phyloP scores from a whole-genome alignment of 2,797 vertebrate species.

The Halcyon leucocephala region DNA sequence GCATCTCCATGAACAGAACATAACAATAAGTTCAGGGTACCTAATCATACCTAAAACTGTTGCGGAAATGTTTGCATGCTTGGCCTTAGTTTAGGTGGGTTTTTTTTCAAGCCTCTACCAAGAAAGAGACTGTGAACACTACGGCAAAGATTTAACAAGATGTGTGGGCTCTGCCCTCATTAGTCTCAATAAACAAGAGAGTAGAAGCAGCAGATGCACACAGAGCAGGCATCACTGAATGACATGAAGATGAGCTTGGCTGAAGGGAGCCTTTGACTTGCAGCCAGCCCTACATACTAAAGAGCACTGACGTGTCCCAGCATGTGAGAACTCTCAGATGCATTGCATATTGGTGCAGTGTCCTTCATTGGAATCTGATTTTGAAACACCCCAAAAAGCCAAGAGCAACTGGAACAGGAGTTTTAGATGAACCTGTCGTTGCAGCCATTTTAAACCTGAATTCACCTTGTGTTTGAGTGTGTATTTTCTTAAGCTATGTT shows the following conservation, averaged over 20 bases:
- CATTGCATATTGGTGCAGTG: not conserved
- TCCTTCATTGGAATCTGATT: not conserved
- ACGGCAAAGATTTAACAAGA: not conserved
- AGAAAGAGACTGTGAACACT: not conserved
- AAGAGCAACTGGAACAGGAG: not conserved
- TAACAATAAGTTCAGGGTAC: not conserved
- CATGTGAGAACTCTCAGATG: fast-evolving
- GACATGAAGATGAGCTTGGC: not conserved
- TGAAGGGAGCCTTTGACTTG: not conserved
- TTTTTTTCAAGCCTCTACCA: not conserved
- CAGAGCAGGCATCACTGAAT: not conserved
- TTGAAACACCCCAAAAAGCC: not conserved
- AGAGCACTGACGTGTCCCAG: not conserved
- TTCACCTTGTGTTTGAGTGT: not conserved
- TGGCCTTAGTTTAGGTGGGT: not conserved
- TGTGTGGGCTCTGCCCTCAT: not conserved
- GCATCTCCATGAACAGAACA: not conserved
- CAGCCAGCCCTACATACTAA: not conserved
- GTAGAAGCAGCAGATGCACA: not conserved
- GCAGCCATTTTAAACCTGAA: not conserved
- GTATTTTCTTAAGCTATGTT: not conserved
- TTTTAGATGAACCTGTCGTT: not conserved
- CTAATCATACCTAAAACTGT: not conserved
- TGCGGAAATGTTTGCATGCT: not conserved
- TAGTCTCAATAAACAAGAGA: not conserved